Evolutionary conservation across 1,140 invertebrate species (phyloP).

Genomic region (Drosophila yakuba): DNA sequence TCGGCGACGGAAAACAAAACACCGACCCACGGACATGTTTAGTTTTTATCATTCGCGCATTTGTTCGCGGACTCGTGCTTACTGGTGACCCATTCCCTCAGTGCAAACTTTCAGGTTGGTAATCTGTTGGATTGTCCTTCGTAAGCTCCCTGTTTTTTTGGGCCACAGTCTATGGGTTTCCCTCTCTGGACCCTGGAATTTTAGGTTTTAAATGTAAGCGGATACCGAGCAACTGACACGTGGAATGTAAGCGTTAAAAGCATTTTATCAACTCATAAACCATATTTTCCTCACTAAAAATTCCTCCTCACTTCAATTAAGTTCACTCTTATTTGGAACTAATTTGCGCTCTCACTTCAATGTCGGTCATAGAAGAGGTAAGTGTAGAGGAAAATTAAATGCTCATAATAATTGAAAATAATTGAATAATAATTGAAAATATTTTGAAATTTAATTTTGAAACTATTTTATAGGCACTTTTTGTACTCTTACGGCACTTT

Average conservation of each 20-base stretch:
- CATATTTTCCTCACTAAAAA: constrained; percentile 11
- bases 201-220: constrained; percentile 28
- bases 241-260: constrained; percentile 29
- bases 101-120: constrained; percentile 37
- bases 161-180: constrained; percentile 1
- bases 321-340: constrained; percentile 10
- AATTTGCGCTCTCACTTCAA: constrained; percentile 11
- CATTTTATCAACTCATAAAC: constrained; percentile 40
- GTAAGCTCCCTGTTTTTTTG: constrained; percentile 17
- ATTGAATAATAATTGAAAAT: no score
- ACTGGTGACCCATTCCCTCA: constrained; percentile 9
- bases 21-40: constrained; percentile 51
- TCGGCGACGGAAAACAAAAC: constrained; percentile 34
- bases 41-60: constrained; percentile 64
- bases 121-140: constrained; percentile 38
- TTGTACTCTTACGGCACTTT: no score
- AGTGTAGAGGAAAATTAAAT: neutral
- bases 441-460: neutral
- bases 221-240: constrained; percentile 41
- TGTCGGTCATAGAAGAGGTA: neutral
- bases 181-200: neutral
- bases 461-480: neutral
- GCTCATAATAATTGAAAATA: neutral
- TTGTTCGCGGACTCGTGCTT: constrained; percentile 44
- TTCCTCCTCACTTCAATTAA: constrained; percentile 7